Conservation (phyloP, 2,888 invertebrate genomes). For the Ferrisia virgata region DNA sequence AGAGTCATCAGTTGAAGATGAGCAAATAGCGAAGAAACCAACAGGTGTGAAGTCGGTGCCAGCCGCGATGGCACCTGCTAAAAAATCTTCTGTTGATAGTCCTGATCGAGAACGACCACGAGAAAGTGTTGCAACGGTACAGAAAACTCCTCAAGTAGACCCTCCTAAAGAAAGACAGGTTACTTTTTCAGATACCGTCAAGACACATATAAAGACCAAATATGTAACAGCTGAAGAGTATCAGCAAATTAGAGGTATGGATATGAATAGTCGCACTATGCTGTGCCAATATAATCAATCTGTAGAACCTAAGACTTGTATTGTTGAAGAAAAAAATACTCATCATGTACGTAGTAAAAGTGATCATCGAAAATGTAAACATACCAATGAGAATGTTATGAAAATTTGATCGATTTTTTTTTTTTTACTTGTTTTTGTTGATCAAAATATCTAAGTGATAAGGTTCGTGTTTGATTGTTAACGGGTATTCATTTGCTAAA, state of each 20-base stretch:
- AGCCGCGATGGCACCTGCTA: neutral
- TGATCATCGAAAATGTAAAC: neutral
- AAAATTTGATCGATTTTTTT: neutral
- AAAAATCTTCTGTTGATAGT: neutral
- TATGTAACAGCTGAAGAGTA: conserved; percentile 31
- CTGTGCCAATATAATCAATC: neutral
- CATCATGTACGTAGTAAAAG: neutral
- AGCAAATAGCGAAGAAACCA: neutral
- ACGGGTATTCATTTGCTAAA: no score
- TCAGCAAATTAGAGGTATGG: conserved; percentile 6
- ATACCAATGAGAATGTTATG: neutral
- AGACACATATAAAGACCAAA: conserved; percentile 36
- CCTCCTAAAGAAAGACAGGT: conserved; percentile 24
- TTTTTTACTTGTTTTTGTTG: neutral
- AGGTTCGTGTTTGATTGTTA: no score
- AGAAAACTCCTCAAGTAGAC: neutral
- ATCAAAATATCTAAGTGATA: no score
- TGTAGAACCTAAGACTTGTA: neutral
- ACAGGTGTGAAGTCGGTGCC: neutral
- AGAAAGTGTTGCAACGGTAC: neutral
- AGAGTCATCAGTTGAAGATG: neutral
- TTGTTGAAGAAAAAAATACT: neutral
- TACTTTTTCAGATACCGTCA: conserved; percentile 35
- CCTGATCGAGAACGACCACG: neutral
- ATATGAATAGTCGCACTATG: neutral